Evolutionary conservation across 2,888 invertebrate species (phyloP).

Genomic region (Oxytorus armatus): DNA sequence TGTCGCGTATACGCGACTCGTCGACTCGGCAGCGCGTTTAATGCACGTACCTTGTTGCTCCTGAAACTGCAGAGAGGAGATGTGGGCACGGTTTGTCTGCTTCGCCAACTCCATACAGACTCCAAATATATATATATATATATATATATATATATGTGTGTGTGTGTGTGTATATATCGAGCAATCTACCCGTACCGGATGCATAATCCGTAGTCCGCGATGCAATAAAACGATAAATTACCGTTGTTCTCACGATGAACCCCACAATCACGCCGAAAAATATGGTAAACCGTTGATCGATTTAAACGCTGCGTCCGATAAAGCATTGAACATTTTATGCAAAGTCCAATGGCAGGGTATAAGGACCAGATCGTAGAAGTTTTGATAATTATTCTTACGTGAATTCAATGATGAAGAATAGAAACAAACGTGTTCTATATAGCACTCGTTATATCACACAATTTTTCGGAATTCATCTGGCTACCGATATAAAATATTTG

Average conservation of each 20-base stretch:
- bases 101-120: conserved; percentile 57
- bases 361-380: no score
- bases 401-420: no score
- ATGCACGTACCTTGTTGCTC: conserved; percentile 60
- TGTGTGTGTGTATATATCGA: conserved; percentile 26
- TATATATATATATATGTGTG: conserved; percentile 21
- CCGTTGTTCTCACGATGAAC: conserved; percentile 22
- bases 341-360: background rate
- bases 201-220: conserved; percentile 49
- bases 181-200: conserved; percentile 27
- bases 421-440: no score
- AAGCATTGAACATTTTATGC: background rate
- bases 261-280: background rate
- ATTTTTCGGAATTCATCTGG: no score
- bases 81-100: conserved; percentile 42
- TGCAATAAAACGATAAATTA: conserved; percentile 58
- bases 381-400: background rate
- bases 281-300: background rate
- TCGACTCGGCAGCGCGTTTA: conserved; percentile 39
- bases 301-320: background rate
- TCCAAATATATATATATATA: no score
- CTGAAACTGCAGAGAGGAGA: conserved; percentile 47
- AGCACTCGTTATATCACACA: no score
- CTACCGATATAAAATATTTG: no score
- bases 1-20: conserved; percentile 67